Conservation (phyloP, 2,888 invertebrate species). For the Lochmaea capreae region DNA sequence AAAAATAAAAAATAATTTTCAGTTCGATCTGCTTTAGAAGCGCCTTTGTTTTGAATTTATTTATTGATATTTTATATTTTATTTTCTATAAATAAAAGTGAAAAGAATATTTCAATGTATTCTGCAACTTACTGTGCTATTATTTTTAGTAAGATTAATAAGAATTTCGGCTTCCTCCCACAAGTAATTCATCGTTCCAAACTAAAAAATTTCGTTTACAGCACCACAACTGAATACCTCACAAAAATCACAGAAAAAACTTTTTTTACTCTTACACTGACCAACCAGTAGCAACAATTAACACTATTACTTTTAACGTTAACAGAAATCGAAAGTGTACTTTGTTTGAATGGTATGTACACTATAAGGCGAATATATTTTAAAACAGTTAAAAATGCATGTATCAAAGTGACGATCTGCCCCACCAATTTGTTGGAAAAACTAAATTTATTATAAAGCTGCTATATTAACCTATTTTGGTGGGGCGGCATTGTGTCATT, state of each 20-base stretch:
- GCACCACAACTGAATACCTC: background rate
- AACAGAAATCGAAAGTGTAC: slow-evolving; percentile 14
- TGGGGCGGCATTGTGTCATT: slow-evolving; percentile 10
- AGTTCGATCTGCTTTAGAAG: too few species aligned
- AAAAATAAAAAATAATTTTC: too few species aligned
- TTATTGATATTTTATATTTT: too few species aligned
- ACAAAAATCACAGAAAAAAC: background rate
- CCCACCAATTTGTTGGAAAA: slow-evolving; percentile 11
- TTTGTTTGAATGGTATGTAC: background rate
- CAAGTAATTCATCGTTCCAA: slow-evolving; percentile 46
- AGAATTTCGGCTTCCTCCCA: slow-evolving; percentile 51
- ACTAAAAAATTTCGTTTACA: too few species aligned
- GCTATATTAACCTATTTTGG: background rate
- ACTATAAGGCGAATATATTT: slow-evolving; percentile 7
- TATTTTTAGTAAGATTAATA: slow-evolving; percentile 48
- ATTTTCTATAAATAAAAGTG: too few species aligned
- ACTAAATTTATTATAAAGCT: slow-evolving; percentile 3
- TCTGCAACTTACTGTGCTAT: slow-evolving; percentile 44
- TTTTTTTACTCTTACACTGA: background rate
- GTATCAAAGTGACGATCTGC: slow-evolving; percentile 11
- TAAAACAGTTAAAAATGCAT: slow-evolving; percentile 14
- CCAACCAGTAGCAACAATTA: background rate
- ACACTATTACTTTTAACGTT: slow-evolving; percentile 2
- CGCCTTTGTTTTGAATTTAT: too few species aligned
- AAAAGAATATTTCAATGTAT: too few species aligned